phyloP scores from a whole-genome alignment of 2,888 invertebrate species.

The Drosophila percnosoma region DNA sequence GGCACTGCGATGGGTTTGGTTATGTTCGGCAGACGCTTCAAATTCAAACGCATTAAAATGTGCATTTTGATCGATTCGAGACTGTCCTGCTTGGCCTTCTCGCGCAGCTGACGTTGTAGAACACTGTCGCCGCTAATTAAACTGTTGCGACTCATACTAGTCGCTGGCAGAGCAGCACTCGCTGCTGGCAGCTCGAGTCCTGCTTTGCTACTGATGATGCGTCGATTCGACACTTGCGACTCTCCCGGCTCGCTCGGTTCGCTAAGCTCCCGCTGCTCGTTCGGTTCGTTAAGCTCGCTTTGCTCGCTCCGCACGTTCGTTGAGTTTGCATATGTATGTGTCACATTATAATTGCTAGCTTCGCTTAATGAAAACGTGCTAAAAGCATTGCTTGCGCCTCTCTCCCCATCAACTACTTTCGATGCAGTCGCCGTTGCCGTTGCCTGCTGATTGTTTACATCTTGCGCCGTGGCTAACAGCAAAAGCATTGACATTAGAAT shows the following conservation, averaged over 20 bases:
- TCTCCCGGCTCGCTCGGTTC: not conserved
- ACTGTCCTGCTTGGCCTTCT: constrained; percentile 87
- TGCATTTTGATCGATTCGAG: constrained; percentile 88
- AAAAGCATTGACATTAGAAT: constrained; percentile 35
- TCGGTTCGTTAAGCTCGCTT: not conserved
- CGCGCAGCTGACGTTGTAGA: constrained; percentile 85
- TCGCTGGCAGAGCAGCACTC: constrained; percentile 1
- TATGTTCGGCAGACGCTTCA: constrained; percentile 88
- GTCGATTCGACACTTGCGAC: not conserved
- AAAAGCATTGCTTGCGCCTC: constrained; percentile 4
- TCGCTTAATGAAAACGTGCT: not conserved
- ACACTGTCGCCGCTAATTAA: constrained; percentile 69
- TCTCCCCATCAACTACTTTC: not conserved
- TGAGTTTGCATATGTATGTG: not conserved
- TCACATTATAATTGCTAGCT: not conserved
- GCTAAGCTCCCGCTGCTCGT: not conserved
- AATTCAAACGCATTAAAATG: constrained; percentile 88
- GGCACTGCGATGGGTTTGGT: constrained; percentile 87
- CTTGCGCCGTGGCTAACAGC: constrained; percentile 33
- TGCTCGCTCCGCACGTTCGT: not conserved
- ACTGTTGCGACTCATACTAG: constrained; percentile 64
- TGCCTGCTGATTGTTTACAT: constrained; percentile 20
- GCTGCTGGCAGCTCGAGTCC: not conserved
- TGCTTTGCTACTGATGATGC: not conserved
- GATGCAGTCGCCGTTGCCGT: constrained; percentile 1